phyloP scores from a whole-genome alignment of 2,888 invertebrate genomes.

The Cynaeus angustus region DNA sequence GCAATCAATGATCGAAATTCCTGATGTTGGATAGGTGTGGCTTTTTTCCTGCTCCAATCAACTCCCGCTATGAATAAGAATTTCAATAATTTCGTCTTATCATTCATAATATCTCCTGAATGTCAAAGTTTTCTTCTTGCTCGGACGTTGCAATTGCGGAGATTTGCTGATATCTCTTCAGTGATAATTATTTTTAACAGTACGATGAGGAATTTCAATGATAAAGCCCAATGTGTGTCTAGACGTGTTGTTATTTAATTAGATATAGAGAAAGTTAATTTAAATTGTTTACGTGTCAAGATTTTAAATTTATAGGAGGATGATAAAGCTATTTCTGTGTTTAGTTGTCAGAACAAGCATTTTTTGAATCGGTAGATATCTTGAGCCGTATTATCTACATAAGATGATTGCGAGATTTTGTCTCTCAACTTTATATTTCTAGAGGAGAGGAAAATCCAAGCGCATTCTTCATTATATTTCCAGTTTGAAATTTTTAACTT shows the following conservation, averaged over 20 bases:
- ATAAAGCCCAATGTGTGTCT: constrained; percentile 8
- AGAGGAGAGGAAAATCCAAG: too few relatives aligned
- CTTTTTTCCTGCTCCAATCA: constrained; percentile 10
- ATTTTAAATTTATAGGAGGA: constrained; percentile 8
- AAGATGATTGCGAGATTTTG: too few relatives aligned
- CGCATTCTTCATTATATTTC: too few relatives aligned
- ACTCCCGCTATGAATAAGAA: constrained; percentile 3
- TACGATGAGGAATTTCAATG: constrained; percentile 14
- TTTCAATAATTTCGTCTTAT: constrained; percentile 6
- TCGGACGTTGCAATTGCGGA: neutral
- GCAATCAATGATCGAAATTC: constrained; percentile 6
- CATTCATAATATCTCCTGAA: neutral
- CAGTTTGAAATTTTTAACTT: too few relatives aligned
- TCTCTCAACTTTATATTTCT: too few relatives aligned
- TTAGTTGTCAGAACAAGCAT: neutral
- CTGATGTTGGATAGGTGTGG: neutral
- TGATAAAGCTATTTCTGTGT: neutral
- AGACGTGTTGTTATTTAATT: constrained; percentile 26
- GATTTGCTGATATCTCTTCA: neutral
- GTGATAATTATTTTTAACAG: constrained; percentile 1
- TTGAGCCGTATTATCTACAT: too few relatives aligned
- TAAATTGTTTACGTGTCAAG: constrained; percentile 18
- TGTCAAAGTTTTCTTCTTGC: neutral
- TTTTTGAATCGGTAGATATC: too few relatives aligned
- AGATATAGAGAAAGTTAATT: constrained; percentile 20